These are phyloP conservation scores for Acanthurus leucopareius DNA, from an alignment of 2,797 vertebrate species.

Conservation along the genomic window DNA sequence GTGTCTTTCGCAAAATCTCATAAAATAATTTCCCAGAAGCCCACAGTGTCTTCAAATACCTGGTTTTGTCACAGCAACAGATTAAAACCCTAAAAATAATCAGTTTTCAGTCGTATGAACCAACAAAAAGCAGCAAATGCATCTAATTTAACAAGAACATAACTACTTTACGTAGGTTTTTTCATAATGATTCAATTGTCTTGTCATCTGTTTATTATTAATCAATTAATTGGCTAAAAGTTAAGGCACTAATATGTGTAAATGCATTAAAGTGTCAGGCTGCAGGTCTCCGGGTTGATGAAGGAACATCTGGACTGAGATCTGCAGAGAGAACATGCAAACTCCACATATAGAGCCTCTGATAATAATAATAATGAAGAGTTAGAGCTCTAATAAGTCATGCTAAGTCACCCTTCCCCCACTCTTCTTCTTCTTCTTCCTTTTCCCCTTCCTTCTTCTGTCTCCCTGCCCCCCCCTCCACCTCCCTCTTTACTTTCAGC, in stretches of 20 bases:
- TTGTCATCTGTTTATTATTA: too few species aligned
- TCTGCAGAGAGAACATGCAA: not conserved
- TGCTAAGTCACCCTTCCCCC: constrained; percentile 25
- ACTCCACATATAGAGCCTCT: constrained; percentile 1
- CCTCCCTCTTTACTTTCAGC: constrained; percentile 43
- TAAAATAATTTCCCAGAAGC: not conserved
- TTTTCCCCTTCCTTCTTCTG: constrained; percentile 10
- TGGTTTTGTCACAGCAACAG: too few species aligned
- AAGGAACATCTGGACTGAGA: too few species aligned
- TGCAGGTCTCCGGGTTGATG: not conserved
- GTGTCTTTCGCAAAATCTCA: not conserved
- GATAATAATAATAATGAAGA: constrained; percentile 14
- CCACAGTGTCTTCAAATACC: too few species aligned
- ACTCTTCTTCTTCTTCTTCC: not conserved
- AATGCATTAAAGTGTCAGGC: too few species aligned
- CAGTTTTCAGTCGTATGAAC: not conserved
- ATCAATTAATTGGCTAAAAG: too few species aligned
- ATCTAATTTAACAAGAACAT: not conserved
- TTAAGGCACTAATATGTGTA: not conserved
- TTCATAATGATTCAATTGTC: too few species aligned
- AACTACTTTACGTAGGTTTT: too few species aligned
- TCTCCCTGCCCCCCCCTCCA: constrained; percentile 21
- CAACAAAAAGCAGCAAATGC: not conserved
- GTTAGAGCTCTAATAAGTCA: not conserved
- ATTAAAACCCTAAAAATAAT: not conserved